Percentiles rank a stretch among this genome's conserved stretches.
phyloP scores from a whole-genome alignment of 2,797 vertebrate species.

The Schizopygopsis malacanthus region DNA sequence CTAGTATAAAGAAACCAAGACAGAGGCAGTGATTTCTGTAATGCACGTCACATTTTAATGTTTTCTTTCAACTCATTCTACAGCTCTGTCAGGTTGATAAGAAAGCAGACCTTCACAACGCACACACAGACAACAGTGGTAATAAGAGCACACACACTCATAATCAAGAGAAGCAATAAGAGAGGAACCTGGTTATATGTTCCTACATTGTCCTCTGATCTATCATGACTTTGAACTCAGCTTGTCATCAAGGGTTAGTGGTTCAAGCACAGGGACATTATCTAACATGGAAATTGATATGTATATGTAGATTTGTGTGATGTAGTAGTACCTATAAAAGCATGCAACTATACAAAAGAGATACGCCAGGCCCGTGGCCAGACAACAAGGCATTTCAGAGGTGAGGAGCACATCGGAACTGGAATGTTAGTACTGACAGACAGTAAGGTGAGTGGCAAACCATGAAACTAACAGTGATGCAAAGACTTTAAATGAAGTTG shows the following conservation, averaged over 20 bases:
- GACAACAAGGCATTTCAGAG: constrained; percentile 66
- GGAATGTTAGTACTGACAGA: constrained; percentile 68
- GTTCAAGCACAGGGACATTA: constrained; percentile 53
- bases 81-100: constrained; percentile 65
- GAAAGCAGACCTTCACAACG: constrained; percentile 66
- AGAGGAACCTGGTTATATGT: constrained; percentile 27
- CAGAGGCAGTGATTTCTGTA: constrained; percentile 49
- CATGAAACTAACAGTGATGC: constrained; percentile 49
- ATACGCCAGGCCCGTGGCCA: constrained; percentile 46
- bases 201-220: constrained; percentile 17
- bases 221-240: constrained; percentile 51
- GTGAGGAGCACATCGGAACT: constrained; percentile 59
- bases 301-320: constrained; percentile 60
- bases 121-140: constrained; percentile 56
- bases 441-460: constrained; percentile 57
- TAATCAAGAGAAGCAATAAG: constrained; percentile 11
- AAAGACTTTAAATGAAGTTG: constrained; percentile 33
- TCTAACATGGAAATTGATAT: constrained; percentile 57
- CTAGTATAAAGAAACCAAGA: constrained; percentile 27
- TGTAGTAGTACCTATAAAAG: constrained; percentile 64
- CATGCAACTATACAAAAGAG: constrained; percentile 70
- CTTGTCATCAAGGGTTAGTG: constrained; percentile 46
- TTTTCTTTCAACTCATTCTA: constrained; percentile 64
- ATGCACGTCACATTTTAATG: constrained; percentile 70
- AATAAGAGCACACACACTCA: constrained; percentile 49